A percentile compares a stretch with the other conserved stretches of the same genome.
Conservation (phyloP, 2,113 vertebrate genomes). For the Macquaria australasica region DNA sequence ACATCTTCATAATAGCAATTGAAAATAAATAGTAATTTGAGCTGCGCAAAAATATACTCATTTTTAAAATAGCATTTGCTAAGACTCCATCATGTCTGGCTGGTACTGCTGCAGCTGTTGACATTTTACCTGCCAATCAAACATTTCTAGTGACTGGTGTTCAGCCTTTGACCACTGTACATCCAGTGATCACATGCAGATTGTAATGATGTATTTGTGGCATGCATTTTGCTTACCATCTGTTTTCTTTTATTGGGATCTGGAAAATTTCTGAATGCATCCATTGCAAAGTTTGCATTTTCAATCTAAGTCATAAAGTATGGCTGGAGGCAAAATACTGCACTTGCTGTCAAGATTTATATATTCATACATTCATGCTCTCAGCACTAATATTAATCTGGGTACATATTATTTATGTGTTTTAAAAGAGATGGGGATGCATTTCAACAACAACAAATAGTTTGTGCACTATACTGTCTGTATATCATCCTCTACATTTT, state of each 20-base stretch:
- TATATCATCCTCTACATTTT: neutral
- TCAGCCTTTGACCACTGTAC: neutral
- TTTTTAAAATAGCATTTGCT: neutral
- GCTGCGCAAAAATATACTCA: neutral
- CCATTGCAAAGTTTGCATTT: conserved; percentile 39
- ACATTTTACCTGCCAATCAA: neutral
- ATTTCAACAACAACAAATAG: neutral
- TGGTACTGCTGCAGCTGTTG: neutral
- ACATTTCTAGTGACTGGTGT: neutral
- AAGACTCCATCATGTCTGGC: neutral
- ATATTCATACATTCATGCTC: conserved; percentile 46
- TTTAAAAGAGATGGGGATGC: conserved; percentile 7
- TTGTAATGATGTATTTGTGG: neutral
- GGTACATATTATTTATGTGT: conserved; percentile 26
- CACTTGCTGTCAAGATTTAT: conserved; percentile 47
- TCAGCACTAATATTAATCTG: conserved; percentile 51
- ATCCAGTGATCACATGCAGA: neutral
- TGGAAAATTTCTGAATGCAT: conserved; percentile 6
- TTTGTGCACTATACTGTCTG: neutral
- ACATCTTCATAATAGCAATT: neutral
- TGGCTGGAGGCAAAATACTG: conserved; percentile 36
- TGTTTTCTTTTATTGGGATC: neutral
- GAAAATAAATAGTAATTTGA: neutral
- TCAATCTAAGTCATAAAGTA: conserved; percentile 10
- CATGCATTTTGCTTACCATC: neutral